Percentiles rank a stretch among this genome's conserved stretches.
phyloP scores from a whole-genome alignment of 2,888 invertebrate species.

The Hedya salicella region DNA sequence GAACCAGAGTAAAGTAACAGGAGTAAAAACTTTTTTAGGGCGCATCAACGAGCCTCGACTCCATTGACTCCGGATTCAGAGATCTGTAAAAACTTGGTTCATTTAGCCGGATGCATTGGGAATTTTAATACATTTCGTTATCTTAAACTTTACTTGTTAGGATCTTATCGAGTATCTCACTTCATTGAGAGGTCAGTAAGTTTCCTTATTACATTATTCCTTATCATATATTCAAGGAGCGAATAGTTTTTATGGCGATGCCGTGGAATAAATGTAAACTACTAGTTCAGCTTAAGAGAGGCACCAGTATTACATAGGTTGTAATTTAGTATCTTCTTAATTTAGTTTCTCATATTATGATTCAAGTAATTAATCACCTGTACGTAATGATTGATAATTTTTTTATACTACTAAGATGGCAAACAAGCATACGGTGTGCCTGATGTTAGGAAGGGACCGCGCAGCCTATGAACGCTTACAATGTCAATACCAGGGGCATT shows the following conservation, averaged over 20 bases:
- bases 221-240: slow-evolving; percentile 45
- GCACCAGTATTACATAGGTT: background rate
- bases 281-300: background rate
- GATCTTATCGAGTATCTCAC: slow-evolving; percentile 62
- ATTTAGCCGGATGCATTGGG: slow-evolving; percentile 81
- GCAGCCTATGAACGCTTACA: too few species aligned
- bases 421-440: too few species aligned
- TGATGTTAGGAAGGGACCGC: too few species aligned
- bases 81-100: slow-evolving; percentile 81
- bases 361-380: too few species aligned
- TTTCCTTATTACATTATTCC: slow-evolving; percentile 47
- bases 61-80: slow-evolving; percentile 57
- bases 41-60: slow-evolving; percentile 49
- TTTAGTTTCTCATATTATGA: too few species aligned
- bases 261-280: slow-evolving; percentile 4
- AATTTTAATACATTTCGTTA: slow-evolving; percentile 81
- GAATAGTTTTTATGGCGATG: slow-evolving; percentile 19
- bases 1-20: background rate
- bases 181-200: slow-evolving; percentile 53
- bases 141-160: slow-evolving; percentile 77
- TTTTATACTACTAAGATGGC: too few species aligned
- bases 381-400: too few species aligned
- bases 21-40: slow-evolving; percentile 25
- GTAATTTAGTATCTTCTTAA: background rate
- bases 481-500: too few species aligned